These are phyloP conservation scores for Chaetodon auriga DNA, from an alignment of 2,113 vertebrate species.

Conservation along the genomic window DNA sequence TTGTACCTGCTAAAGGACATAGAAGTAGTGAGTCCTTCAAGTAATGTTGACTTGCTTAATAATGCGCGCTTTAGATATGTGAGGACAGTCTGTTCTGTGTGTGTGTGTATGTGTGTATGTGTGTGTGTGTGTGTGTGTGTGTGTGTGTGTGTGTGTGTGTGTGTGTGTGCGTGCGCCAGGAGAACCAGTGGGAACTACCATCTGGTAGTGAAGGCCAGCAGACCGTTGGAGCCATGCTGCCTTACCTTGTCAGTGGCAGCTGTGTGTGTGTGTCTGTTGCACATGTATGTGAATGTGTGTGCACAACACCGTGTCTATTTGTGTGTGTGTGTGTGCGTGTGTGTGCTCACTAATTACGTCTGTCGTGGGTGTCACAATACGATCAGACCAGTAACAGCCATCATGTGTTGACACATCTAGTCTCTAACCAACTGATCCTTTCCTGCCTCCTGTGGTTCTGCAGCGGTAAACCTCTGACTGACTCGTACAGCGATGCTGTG, in stretches of 20 bases:
- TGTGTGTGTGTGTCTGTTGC: slow-evolving; percentile 58
- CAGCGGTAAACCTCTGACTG: slow-evolving; percentile 13
- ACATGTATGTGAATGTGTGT: slow-evolving; percentile 1
- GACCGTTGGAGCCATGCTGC: slow-evolving; percentile 63
- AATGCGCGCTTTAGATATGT: neutral
- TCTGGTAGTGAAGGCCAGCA: slow-evolving; percentile 78
- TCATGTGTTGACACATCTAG: slow-evolving; percentile 74
- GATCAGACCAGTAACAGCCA: slow-evolving; percentile 64
- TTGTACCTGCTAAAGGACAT: slow-evolving; percentile 8
- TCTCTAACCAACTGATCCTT: slow-evolving; percentile 66
- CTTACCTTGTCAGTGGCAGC: slow-evolving; percentile 77
- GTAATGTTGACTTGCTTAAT: slow-evolving; percentile 18
- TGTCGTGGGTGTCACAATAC: slow-evolving; percentile 37
- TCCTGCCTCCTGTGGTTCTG: slow-evolving; percentile 36
- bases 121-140: no score
- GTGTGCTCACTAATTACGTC: slow-evolving; percentile 37
- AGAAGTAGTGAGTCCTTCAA: slow-evolving; percentile 44
- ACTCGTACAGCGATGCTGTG: neutral
- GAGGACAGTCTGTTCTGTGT: neutral
- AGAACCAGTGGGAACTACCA: slow-evolving; percentile 63
- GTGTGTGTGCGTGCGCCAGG: slow-evolving; percentile 27
- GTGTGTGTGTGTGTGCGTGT: slow-evolving; percentile 15
- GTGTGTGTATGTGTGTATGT: slow-evolving; percentile 34
- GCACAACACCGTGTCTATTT: neutral
- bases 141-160: slow-evolving; percentile 26